Evolutionary conservation across 1,140 invertebrate genomes (phyloP).

Genomic region (Ceratitis capitata): DNA sequence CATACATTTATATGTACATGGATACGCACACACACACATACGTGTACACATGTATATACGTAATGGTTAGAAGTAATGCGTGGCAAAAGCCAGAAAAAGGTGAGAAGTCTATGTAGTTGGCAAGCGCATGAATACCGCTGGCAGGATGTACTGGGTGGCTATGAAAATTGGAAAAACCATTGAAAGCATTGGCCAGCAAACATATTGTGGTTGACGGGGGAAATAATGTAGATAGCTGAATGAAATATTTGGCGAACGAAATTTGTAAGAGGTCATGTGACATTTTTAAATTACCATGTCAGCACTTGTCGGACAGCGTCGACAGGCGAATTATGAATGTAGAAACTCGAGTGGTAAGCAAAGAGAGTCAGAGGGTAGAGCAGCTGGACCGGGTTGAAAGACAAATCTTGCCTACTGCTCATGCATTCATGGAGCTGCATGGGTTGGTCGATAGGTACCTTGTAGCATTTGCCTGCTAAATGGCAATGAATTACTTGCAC

Average conservation of each 20-base stretch:
- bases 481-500: conserved; percentile 24
- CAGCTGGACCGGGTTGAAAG: neutral
- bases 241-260: conserved; percentile 19
- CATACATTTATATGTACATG: too few species aligned
- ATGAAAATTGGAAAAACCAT: neutral
- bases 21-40: neutral
- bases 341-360: neutral
- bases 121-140: neutral
- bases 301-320: conserved; percentile 17
- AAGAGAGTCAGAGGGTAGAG: neutral
- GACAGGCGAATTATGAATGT: conserved; percentile 26
- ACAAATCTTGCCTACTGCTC: neutral
- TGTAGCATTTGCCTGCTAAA: neutral
- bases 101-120: neutral
- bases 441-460: neutral
- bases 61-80: neutral
- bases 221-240: neutral
- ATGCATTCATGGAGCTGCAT: neutral
- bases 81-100: neutral
- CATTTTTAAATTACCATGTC: conserved; percentile 37
- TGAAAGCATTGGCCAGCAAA: neutral
- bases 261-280: neutral
- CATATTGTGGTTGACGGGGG: conserved; percentile 4
- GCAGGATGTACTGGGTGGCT: neutral
- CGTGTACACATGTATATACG: neutral